Conservation (phyloP, 2,113 vertebrate genomes). For the Condylura cristata region DNA sequence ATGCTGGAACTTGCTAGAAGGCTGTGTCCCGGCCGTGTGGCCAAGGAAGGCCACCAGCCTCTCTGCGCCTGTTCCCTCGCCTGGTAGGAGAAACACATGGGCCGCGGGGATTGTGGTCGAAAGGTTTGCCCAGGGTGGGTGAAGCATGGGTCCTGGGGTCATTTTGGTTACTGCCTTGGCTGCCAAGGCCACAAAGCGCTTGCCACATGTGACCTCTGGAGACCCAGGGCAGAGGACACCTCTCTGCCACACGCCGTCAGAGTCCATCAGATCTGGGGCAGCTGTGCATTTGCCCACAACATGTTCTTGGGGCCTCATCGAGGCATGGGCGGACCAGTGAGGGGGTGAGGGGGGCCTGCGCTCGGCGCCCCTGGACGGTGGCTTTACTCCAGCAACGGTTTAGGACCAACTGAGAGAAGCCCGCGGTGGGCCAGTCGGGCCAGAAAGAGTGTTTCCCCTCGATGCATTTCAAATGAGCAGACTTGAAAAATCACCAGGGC, state of each 20-base stretch:
- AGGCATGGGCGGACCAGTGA: rapidly evolving
- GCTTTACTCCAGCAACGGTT: neutral
- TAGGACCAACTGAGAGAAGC: neutral
- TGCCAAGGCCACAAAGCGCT: neutral
- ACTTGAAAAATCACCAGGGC: neutral
- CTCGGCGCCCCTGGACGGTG: rapidly evolving
- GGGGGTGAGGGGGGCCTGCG: rapidly evolving
- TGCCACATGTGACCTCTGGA: rapidly evolving
- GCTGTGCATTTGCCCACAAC: neutral
- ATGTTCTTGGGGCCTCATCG: neutral
- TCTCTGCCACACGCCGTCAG: rapidly evolving
- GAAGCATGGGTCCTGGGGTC: neutral
- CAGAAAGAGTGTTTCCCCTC: neutral
- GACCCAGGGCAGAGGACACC: neutral
- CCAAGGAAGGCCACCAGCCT: too few relatives aligned
- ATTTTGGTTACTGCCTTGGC: rapidly evolving
- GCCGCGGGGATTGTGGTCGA: rapidly evolving
- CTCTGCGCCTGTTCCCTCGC: neutral
- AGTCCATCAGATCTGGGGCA: rapidly evolving
- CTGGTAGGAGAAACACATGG: rapidly evolving
- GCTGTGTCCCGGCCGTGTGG: too few relatives aligned
- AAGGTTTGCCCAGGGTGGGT: neutral
- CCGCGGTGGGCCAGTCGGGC: rapidly evolving
- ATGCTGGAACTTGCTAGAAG: too few relatives aligned
- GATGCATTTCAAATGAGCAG: neutral